Evolutionary conservation across 2,113 vertebrate genomes (phyloP), one percentile per base, ranked within the genome.

Genomic region (Hepsetus odoe): DNA sequence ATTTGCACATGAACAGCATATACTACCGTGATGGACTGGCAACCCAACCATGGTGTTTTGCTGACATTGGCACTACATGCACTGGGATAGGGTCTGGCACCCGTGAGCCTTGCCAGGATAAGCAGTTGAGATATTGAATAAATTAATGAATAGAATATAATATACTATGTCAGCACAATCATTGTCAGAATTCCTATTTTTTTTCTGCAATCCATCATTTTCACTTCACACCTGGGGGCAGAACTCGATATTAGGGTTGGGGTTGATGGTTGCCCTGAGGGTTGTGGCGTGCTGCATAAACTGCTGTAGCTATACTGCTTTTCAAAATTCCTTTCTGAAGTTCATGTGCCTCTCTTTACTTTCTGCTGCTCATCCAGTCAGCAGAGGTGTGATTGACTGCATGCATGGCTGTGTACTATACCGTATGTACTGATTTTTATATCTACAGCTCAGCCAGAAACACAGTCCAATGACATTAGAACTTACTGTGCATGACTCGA

Each of bases 281-380:
- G 66, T 28, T 12, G 18, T 81, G 74, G 56, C 32, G 11, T 14
- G 22, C 28, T 28, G 67, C 68, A 81, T 49, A 55, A n/a, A 76
- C 67, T 76, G 55, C 10, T n/a, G 12, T 74, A 14, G 46, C 46
- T 20, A 4, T 20, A 4, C 12, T 18, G 5, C 20, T 18, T 20
- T 20, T 62, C 20, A 56, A 72, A 20, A 68, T 30, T 46, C 66
- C 30, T 62, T 77, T 77, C 76, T 38, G 69, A 70, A 77, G n/a
- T 69, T 49, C 70, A 62, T n/a, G 12, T 55, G 33, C 44, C 28
- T 33, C 32, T 53, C 28, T 76, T 72, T 53, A 26, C 49, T 80
- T 74, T 72, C 38, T 80, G 35, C 32, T 73, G 59, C 44, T 61
- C 28, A 56, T 80, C 14, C 13, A 33, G 49, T 83, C 65, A 67